Evolutionary conservation across 2,888 invertebrate species (phyloP), one percentile per base, ranked within the genome.

Genomic region (Meghimatium bilineatum): DNA sequence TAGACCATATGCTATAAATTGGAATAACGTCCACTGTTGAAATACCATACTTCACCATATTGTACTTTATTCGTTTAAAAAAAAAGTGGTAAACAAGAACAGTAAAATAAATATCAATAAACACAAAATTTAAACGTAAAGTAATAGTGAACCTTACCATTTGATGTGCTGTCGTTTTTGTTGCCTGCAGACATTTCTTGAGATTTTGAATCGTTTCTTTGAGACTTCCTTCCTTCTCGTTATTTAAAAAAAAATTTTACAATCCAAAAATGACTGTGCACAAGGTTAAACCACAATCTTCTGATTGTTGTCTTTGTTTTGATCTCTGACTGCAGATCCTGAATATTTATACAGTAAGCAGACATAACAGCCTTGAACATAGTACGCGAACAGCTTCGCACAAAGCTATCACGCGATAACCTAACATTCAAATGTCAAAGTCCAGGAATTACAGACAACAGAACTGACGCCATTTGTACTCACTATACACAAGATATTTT

Each of bases 181-280:
- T 72, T 72, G 44, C 32, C 34, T 17, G 49, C 29, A 74, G 74
- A 74, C 74, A 74, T 74, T 23, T 49, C 20, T n/a, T 38, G 23
- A 26, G 56, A 14, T 56, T 8, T 23, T 8, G 44, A 44, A 17
- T 56, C 56, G n/a, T n/a, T n/a, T n/a, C n/a, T n/a, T n/a, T n/a
- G 20, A 56, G 2, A 56, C 10, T 56, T 56, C 17, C 56, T 56
- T 56, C 10, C 56, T 56, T 56, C 56, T 56, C 14, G 17, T 56
- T 12, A 56, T 14, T 14, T 56, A 56, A 12, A 44, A n/a, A n/a
- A n/a, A n/a, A n/a, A n/a, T 44, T 44, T 44, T 44, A 44, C 44
- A 8, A 44, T 44, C 67, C 67, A 3, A 67, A 34, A 32, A 12
- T 6, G 32, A 67, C 23, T 32, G 12, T 14, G 3, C n/a, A 44